Base-by-base conservation (phyloP, 2,797 vertebrate species). In the Salmo trutta region DNA sequence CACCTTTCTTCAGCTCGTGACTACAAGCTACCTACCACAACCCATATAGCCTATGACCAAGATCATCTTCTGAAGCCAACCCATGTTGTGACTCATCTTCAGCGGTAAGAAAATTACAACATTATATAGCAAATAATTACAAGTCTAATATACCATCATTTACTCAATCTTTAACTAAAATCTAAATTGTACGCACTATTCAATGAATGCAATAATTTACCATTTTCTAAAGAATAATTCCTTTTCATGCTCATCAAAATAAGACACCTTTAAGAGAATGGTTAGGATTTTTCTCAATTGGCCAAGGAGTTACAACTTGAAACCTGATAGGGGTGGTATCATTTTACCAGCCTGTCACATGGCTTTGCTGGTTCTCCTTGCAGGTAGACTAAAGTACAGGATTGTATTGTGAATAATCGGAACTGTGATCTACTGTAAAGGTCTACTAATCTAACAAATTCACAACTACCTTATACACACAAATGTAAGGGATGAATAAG, bases 81-180 rank as follows among this genome's bases (percentile, higher is more conserved):
- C 17, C 0, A 93, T 92, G 91, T 76, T 91, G 51, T 93, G 91
- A 93, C 81, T 66, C 0, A 3, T 93, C 29, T 77, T 89, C 68
- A 86, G 85, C 77, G 87, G 92, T 93, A 77, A 90, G 90, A 27
- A 31, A 4, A 29, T 31, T 12, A 29, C 19, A 7, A 41, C 41
- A 53, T 65, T 7, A 67, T 52, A 51, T 5, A 29, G 8, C 15
- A 21, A 64, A 62, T 73, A 47, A 10, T 10, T 10, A 41, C 8
- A n/a, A 36, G 47, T 41, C 33, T 75, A 53, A 72, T 36, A 24
- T 47, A 36, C 1, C 56, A 51, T 62, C n/a, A 47, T 47, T 47
- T 10, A 47, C 41, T 47, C 41, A 47, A 47, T 47, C 2, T 47
- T 47, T 47, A 12, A 47, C 10, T 14, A 21, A 21, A 62, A 62